A percentile compares a stretch with the other conserved stretches of the same genome.
These are phyloP conservation scores for Rambutsinella grinnellia DNA, from an alignment of 2,888 invertebrate genomes.

Conservation along the genomic window DNA sequence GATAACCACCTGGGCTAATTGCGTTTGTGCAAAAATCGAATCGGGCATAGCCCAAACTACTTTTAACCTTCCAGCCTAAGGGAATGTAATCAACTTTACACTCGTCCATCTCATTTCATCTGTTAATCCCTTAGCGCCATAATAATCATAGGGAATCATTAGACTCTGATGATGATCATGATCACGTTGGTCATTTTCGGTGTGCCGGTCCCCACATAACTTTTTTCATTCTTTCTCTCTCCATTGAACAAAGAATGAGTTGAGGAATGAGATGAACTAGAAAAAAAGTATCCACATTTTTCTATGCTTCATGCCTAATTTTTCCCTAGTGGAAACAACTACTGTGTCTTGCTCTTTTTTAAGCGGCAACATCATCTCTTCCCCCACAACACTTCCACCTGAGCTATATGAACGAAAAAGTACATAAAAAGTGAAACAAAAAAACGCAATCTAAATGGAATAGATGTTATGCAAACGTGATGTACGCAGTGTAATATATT, in stretches of 20 bases:
- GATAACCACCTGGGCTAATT: too few relatives aligned
- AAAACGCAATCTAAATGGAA: constrained; percentile 46
- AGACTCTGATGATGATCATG: constrained; percentile 29
- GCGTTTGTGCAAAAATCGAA: constrained; percentile 29
- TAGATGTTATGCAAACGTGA: constrained; percentile 44
- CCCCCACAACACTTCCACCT: constrained; percentile 12
- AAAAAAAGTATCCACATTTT: background rate
- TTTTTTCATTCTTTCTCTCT: background rate
- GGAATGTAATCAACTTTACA: too few relatives aligned
- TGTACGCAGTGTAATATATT: constrained; percentile 4
- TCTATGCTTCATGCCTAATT: background rate
- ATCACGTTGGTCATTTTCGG: constrained; percentile 52
- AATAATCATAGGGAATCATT: constrained; percentile 39
- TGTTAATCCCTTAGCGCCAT: background rate
- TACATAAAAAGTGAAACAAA: too few relatives aligned
- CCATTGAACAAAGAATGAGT: too few relatives aligned
- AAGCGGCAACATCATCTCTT: too few relatives aligned
- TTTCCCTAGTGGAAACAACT: background rate
- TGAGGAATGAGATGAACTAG: too few relatives aligned
- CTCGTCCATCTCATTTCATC: background rate
- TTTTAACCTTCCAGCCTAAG: too few relatives aligned
- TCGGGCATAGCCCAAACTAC: too few relatives aligned
- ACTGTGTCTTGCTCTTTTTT: too few relatives aligned
- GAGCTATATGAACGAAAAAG: constrained; percentile 17
- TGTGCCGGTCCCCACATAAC: constrained; percentile 24